Evolutionary conservation across 2,888 invertebrate genomes (phyloP).

Genomic region (Amphimallon solstitiale): DNA sequence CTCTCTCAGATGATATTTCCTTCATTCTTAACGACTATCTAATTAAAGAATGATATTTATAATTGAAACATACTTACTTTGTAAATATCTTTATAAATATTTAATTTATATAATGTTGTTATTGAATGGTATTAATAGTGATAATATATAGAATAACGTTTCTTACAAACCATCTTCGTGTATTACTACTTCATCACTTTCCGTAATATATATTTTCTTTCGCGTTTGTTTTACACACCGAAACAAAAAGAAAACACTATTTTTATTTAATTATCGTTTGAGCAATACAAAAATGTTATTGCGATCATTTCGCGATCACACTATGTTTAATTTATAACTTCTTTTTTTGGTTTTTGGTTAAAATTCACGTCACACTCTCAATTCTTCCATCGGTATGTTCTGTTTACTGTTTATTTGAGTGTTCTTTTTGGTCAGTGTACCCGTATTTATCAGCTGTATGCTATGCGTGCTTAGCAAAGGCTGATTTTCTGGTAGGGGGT

Average conservation of each 20-base stretch:
- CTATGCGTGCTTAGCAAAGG: constrained; percentile 79
- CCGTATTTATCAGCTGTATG: constrained; percentile 81
- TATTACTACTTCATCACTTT: not conserved
- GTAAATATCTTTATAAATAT: no score
- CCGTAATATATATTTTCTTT: not conserved
- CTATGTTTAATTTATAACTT: constrained; percentile 19
- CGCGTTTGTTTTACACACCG: constrained; percentile 1
- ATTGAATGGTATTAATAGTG: constrained; percentile 1
- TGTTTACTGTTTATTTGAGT: constrained; percentile 72
- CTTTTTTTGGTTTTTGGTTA: constrained; percentile 15
- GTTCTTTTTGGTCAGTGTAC: constrained; percentile 81
- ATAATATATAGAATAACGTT: constrained; percentile 5
- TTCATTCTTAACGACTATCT: no score
- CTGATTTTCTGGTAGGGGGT: constrained; percentile 74
- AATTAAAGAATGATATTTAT: no score
- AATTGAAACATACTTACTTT: no score
- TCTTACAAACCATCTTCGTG: constrained; percentile 7
- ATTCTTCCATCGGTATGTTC: constrained; percentile 78
- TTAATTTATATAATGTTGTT: no score
- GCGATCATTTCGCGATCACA: constrained; percentile 37
- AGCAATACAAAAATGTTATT: constrained; percentile 48
- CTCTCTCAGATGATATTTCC: no score
- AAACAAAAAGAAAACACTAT: constrained; percentile 28
- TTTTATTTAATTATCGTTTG: constrained; percentile 38
- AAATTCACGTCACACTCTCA: constrained; percentile 79